Evolutionary conservation across 2,113 vertebrate genomes (phyloP).

Genomic region (Catharus bicknelli): DNA sequence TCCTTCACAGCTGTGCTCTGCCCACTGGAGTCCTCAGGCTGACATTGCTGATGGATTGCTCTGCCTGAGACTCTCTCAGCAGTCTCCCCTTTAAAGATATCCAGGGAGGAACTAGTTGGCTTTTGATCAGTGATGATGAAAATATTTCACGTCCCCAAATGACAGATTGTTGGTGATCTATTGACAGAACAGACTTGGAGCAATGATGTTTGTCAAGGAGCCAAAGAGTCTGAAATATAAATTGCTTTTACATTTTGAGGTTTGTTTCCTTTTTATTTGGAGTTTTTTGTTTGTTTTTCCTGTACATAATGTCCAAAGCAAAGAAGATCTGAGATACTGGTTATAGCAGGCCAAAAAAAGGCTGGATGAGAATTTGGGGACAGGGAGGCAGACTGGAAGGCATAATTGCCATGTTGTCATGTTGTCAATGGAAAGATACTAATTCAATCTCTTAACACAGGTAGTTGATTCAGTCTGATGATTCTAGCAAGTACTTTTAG

Average conservation of each 20-base stretch:
- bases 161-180: background rate
- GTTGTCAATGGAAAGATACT: background rate
- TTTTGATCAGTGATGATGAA: background rate
- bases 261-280: background rate
- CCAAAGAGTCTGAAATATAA: background rate
- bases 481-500: background rate
- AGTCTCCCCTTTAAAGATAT: background rate
- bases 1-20: background rate
- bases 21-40: background rate
- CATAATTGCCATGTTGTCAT: background rate
- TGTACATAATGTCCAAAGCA: background rate
- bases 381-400: background rate
- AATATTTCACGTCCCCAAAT: background rate
- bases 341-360: background rate
- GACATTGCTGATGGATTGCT: background rate
- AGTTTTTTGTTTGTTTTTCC: background rate
- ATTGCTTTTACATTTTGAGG: background rate
- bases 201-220: background rate
- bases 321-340: background rate
- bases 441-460: background rate
- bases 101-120: background rate
- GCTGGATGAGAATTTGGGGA: background rate
- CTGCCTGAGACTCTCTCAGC: background rate
- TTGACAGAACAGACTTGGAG: conserved; percentile 5
- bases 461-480: background rate